A percentile compares a stretch with the other conserved stretches of the same genome.
Conservation (phyloP, 2,113 vertebrate species). For the Morone saxatilis region DNA sequence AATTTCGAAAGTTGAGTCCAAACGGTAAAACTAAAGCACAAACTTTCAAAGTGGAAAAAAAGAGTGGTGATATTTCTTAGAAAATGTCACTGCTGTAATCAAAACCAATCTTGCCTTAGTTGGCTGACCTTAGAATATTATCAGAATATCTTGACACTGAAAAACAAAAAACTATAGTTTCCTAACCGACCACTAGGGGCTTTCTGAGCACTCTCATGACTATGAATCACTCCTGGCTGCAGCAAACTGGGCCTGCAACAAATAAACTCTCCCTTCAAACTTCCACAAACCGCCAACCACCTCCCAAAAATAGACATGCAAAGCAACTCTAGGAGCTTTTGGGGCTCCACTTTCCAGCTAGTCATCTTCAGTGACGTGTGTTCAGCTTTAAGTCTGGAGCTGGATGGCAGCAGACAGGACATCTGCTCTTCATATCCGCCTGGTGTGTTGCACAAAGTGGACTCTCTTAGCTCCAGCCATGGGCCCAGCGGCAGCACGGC, state of each 20-base stretch:
- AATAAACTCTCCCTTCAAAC: slow-evolving; percentile 59
- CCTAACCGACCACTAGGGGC: slow-evolving; percentile 50
- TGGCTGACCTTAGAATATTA: slow-evolving; percentile 8
- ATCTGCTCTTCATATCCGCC: slow-evolving; percentile 85
- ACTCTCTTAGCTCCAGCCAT: slow-evolving; percentile 70
- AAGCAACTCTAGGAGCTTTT: slow-evolving; percentile 20
- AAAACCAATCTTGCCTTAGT: slow-evolving; percentile 12
- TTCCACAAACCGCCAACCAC: slow-evolving; percentile 51
- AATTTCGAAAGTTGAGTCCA: slow-evolving; percentile 55
- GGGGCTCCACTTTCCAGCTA: slow-evolving; percentile 53
- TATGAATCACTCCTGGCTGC: slow-evolving; percentile 30
- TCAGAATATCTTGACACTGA: neutral
- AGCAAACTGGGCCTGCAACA: slow-evolving; percentile 56
- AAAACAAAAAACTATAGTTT: neutral
- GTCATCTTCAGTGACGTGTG: slow-evolving; percentile 63
- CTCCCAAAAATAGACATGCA: slow-evolving; percentile 50
- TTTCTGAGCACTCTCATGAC: neutral
- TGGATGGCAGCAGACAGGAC: slow-evolving; percentile 77
- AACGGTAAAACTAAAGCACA: slow-evolving; percentile 6
- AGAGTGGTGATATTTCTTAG: neutral
- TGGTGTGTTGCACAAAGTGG: slow-evolving; percentile 80
- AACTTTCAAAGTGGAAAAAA: slow-evolving; percentile 41
- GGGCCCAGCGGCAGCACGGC: slow-evolving; percentile 68
- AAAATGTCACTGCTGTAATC: slow-evolving; percentile 3
- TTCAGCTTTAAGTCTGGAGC: slow-evolving; percentile 59